Evolutionary conservation across 2,113 vertebrate genomes (phyloP).

Genomic region (Neolamprologus sp.): DNA sequence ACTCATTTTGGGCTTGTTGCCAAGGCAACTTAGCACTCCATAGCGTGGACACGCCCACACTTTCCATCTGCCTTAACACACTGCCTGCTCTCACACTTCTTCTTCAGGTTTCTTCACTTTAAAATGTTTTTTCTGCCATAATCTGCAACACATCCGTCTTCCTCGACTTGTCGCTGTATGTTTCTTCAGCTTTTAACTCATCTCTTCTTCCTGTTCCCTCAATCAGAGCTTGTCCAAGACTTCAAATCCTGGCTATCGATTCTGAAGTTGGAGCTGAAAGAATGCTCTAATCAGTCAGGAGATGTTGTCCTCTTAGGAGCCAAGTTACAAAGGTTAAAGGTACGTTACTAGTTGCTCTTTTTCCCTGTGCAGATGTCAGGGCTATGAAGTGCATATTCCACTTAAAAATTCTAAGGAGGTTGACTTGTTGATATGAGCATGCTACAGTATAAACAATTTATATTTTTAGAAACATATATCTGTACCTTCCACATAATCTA

Average conservation of each 20-base stretch:
- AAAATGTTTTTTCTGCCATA: background rate
- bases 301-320: conserved; percentile 73
- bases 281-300: conserved; percentile 76
- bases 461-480: background rate
- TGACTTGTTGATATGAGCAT: background rate
- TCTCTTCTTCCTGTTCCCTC: background rate
- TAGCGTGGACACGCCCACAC: conserved; percentile 59
- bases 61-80: conserved; percentile 54
- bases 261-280: conserved; percentile 74
- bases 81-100: background rate
- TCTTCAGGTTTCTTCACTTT: background rate
- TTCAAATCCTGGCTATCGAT: conserved; percentile 84
- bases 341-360: conserved; percentile 38
- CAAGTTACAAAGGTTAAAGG: conserved; percentile 83
- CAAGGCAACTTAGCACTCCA: conserved; percentile 54
- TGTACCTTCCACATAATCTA: background rate
- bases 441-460: background rate
- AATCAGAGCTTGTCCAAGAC: conserved; percentile 79
- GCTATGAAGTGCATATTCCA: background rate
- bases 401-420: background rate
- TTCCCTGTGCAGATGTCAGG: background rate
- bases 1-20: conserved; percentile 65
- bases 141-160: background rate
- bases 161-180: background rate
- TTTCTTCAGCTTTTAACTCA: background rate